These are phyloP conservation scores for Platichthys stellatus DNA, from an alignment of 2,113 vertebrate species.

Conservation along the genomic window DNA sequence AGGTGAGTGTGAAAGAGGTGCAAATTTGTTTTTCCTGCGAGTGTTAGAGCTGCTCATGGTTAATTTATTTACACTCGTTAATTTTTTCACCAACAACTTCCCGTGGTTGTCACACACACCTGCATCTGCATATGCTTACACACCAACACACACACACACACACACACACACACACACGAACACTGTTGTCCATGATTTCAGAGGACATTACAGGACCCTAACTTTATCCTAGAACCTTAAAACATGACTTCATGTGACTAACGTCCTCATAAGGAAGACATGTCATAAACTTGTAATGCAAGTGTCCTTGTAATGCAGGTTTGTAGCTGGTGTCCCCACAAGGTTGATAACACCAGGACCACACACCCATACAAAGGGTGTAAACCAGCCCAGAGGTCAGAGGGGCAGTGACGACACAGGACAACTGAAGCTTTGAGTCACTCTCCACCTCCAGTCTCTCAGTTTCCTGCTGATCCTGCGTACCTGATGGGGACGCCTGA, in stretches of 20 bases:
- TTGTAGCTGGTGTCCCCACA: background rate
- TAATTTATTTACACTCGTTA: conserved; percentile 57
- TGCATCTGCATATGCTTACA: conserved; percentile 28
- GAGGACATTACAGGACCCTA: background rate
- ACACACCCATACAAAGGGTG: background rate
- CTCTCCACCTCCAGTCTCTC: conserved; percentile 55
- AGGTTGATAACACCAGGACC: background rate
- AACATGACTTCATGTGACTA: background rate
- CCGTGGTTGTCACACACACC: conserved; percentile 28
- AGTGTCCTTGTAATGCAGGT: background rate
- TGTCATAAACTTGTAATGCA: background rate
- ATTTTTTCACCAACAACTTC: conserved; percentile 19
- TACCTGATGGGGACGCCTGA: conserved; percentile 65
- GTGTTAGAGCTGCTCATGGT: conserved; percentile 37
- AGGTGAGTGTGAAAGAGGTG: conserved; percentile 48
- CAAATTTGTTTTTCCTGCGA: conserved; percentile 47
- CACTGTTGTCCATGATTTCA: background rate
- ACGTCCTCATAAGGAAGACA: background rate
- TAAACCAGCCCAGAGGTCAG: conserved; percentile 26
- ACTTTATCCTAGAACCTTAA: background rate
- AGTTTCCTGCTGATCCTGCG: conserved; percentile 56
- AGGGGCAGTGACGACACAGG: conserved; percentile 18
- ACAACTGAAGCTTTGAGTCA: conserved; percentile 61
- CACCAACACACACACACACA: conserved; percentile 7
- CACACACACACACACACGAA: background rate